A percentile compares a stretch with the other conserved stretches of the same genome.
Conservation (phyloP, 2,113 vertebrate species). For the Psilopsiagon aymara region DNA sequence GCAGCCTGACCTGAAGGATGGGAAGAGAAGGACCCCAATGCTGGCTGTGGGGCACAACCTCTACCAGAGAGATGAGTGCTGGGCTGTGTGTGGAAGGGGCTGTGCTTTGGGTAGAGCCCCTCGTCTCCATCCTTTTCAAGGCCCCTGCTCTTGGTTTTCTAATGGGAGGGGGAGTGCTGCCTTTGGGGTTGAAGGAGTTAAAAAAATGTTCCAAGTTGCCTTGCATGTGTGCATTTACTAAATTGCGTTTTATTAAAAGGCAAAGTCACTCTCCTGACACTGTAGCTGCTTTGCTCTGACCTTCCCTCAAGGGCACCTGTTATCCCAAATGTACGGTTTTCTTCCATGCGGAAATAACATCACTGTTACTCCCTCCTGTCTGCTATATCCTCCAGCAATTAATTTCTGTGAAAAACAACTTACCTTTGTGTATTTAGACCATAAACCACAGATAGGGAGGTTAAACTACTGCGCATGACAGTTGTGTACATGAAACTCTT, state of each 20-base stretch:
- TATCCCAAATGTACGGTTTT: not conserved
- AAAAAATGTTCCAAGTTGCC: not conserved
- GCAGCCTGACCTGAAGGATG: not conserved
- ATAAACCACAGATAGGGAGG: not conserved
- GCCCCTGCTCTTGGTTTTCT: not conserved
- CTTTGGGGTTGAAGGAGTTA: not conserved
- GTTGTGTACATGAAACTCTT: slow-evolving; percentile 45
- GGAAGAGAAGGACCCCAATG: no score
- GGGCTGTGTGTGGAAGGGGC: not conserved
- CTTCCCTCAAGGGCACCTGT: not conserved
- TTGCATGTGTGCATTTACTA: not conserved
- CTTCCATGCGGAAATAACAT: not conserved
- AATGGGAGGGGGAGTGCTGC: rapidly evolving
- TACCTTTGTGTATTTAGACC: slow-evolving; percentile 16
- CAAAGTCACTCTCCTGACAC: not conserved
- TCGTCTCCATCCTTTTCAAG: not conserved
- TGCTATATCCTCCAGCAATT: not conserved
- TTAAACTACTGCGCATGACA: slow-evolving; percentile 18
- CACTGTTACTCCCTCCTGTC: not conserved
- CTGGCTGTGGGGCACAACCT: not conserved
- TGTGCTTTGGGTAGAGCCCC: not conserved
- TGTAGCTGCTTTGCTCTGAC: not conserved
- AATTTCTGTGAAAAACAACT: not conserved
- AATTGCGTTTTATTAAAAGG: not conserved
- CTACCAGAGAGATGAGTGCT: not conserved